Conservation (phyloP, 2,888 invertebrate species). For the Melanostoma mellinum region DNA sequence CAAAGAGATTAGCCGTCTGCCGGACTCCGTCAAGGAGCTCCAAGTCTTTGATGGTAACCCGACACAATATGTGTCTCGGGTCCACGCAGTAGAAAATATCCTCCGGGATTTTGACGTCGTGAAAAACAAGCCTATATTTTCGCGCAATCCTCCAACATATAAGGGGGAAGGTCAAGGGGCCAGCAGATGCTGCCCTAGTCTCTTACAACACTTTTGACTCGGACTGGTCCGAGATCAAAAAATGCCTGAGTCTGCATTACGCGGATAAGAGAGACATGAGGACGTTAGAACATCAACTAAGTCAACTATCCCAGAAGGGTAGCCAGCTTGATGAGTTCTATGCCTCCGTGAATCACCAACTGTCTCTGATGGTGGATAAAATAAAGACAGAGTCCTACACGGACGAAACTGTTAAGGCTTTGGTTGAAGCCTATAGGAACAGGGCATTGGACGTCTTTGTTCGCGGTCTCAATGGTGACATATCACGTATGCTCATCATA, state of each 20-base stretch:
- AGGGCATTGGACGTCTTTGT: slow-evolving; percentile 10
- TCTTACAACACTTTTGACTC: no score
- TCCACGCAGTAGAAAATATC: no score
- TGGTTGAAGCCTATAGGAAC: background rate
- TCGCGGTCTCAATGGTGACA: slow-evolving; percentile 30
- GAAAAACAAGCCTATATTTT: no score
- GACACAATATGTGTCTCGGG: no score
- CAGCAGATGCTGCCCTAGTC: no score
- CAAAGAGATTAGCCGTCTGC: no score
- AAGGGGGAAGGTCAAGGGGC: no score
- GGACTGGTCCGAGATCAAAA: background rate
- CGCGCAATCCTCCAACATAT: no score
- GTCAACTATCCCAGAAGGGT: background rate
- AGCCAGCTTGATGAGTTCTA: background rate
- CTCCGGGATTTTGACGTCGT: no score
- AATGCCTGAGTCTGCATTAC: background rate
- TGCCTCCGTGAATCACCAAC: background rate
- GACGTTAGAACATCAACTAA: background rate
- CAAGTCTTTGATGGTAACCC: no score
- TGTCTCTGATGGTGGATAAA: background rate
- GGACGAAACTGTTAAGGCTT: no score
- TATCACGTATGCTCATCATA: slow-evolving; percentile 55
- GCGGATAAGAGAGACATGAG: background rate
- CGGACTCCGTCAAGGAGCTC: no score
- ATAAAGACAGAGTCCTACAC: background rate